Conservation (phyloP, 2,888 invertebrate species). For the Leucophenga maculata region DNA sequence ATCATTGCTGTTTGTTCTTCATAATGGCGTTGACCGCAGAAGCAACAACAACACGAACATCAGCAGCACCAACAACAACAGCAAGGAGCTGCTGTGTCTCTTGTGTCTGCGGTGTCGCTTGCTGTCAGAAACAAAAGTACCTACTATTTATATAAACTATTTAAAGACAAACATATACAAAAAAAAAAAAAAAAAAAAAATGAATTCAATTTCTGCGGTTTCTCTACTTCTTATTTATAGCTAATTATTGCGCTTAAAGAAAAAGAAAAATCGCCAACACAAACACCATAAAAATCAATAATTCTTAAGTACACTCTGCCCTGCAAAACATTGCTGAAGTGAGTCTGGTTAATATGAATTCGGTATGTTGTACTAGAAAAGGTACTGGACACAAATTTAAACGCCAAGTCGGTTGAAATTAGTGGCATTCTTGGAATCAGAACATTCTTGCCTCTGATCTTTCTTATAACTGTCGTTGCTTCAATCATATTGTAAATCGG, state of each 20-base stretch:
- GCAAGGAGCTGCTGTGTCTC: background rate
- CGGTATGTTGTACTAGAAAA: too few species aligned
- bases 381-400: too few species aligned
- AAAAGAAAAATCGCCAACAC: background rate
- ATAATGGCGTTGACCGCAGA: slow-evolving; percentile 11
- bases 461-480: too few species aligned
- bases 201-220: background rate
- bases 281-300: slow-evolving; percentile 12
- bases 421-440: too few species aligned
- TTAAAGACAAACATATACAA: too few species aligned
- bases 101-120: background rate
- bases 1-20: background rate
- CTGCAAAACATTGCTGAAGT: background rate
- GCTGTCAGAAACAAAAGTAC: too few species aligned
- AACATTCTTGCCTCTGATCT: too few species aligned
- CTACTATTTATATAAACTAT: too few species aligned
- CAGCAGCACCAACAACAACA: slow-evolving; percentile 18
- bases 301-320: background rate
- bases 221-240: background rate
- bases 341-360: too few species aligned
- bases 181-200: too few species aligned
- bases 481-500: too few species aligned
- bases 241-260: slow-evolving; percentile 17
- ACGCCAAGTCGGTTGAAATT: too few species aligned
- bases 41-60: slow-evolving; percentile 16